A percentile compares a stretch with the other conserved stretches of the same genome.
Evolutionary conservation across 2,113 vertebrate species (phyloP).

Genomic region (Callopanchax toddi): DNA sequence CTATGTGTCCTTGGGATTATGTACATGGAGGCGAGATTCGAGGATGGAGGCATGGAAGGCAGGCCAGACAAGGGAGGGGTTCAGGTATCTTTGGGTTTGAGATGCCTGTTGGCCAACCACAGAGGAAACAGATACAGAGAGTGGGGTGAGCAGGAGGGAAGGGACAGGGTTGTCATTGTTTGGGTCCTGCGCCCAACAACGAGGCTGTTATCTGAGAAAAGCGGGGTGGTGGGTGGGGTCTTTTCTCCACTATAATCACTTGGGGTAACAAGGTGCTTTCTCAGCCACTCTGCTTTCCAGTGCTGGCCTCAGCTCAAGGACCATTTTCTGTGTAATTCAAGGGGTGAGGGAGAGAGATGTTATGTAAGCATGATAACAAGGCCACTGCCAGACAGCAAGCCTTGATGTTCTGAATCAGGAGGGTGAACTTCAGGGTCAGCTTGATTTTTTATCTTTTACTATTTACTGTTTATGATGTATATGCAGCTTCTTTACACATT

Average conservation of each 20-base stretch:
- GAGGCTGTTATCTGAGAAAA: conserved; percentile 74
- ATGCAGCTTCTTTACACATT: no score
- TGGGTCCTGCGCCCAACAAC: conserved; percentile 67
- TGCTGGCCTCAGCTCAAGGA: conserved; percentile 76
- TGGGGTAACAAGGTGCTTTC: conserved; percentile 70
- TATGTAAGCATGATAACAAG: conserved; percentile 38
- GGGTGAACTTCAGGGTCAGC: conserved; percentile 3
- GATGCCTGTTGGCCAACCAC: conserved; percentile 68
- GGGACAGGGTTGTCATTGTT: conserved; percentile 82
- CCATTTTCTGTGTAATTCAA: conserved; percentile 27
- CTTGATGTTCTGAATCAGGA: conserved; percentile 14
- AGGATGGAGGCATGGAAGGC: conserved; percentile 37
- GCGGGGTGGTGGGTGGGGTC: conserved; percentile 59
- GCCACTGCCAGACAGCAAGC: not conserved
- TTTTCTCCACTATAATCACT: conserved; percentile 71
- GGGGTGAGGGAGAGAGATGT: conserved; percentile 20
- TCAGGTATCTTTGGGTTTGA: conserved; percentile 68
- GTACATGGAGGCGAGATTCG: conserved; percentile 26
- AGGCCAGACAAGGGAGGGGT: conserved; percentile 34
- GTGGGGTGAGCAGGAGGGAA: conserved; percentile 43
- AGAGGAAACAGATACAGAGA: conserved; percentile 69
- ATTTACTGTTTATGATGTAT: not conserved
- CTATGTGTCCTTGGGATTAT: conserved; percentile 62
- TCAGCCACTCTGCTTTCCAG: conserved; percentile 80
- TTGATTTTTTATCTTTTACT: not conserved